Percentiles rank a stretch among this genome's conserved stretches.
Evolutionary conservation across 2,113 vertebrate genomes (phyloP).

Genomic region (cat (Felis catus)): F.catus_Fca126_mat1.0 CM031423.1:51985501-51986000

Average conservation of each 20-base stretch:
- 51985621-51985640: slow-evolving; percentile 52
- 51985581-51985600: slow-evolving; percentile 9
- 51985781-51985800: slow-evolving; percentile 10
- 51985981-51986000: slow-evolving; percentile 81
- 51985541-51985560: background rate
- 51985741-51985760: background rate
- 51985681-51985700: slow-evolving; percentile 9
- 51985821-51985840: slow-evolving; percentile 64
- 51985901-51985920: slow-evolving; percentile 78
- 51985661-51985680: slow-evolving; percentile 52
- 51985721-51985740: background rate
- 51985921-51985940: slow-evolving; percentile 75
- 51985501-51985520: background rate
- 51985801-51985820: slow-evolving; percentile 61
- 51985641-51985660: background rate
- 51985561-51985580: background rate
- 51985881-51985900: slow-evolving; percentile 73
- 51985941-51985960: slow-evolving; percentile 77
- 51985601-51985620: slow-evolving; percentile 24
- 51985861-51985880: slow-evolving; percentile 70
- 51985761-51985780: background rate
- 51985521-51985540: slow-evolving; percentile 11
- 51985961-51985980: slow-evolving; percentile 84
- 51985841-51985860: slow-evolving; percentile 59
- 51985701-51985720: background rate